Evolutionary conservation across 2,113 vertebrate species (phyloP), one percentile per base, ranked within the genome.

Genomic region (Sus scrofa): DNA sequence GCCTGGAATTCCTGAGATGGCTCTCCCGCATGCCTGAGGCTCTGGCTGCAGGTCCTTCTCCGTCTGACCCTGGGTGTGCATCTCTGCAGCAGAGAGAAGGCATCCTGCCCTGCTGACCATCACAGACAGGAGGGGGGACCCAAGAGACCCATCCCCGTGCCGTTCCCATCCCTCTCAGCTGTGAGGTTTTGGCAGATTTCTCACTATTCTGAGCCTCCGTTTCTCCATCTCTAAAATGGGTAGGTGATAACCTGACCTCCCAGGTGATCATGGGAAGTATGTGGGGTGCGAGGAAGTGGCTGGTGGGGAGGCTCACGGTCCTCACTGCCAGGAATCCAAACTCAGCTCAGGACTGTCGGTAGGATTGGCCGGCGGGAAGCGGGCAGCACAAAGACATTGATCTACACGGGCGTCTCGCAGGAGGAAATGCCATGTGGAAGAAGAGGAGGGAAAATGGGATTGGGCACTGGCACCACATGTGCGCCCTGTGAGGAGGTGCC

Each of bases 351-450:
- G 54, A 18, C 37, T 3, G 60, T 26, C 82, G 1, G 30, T 15
- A 1, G 0, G 16, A 54, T 11, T 11, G 3, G 27, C 22, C 0
- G 0, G 24, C 0, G 4, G 19, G 10, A 14, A 14, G 27, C 0
- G 26, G 65, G 19, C 19, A 0, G 70, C 2, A 30, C 32, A 8
- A 0, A 4, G 52, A 30, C 4, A 2, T 1, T 14, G 1, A 14
- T 19, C 18, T 2, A 0, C 0, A 3, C 0, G 13, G n/a, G 71
- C 0, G 2, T 14, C 74, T 71, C 2, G 0, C 26, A 39, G 67
- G n/a, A 54, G 34, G 32, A 5, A 22, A 9, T 34, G 27, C 18
- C 0, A 0, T 37, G 56, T 30, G n/a, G 14, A 71, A 50, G 81
- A 83, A 44, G 18, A 63, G 30, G 50, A 27, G 11, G 54, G 27